These are phyloP conservation scores for Meandrina meandrites DNA, from an alignment of 92 coral and sea anemone genomes.

Conservation along the genomic window DNA sequence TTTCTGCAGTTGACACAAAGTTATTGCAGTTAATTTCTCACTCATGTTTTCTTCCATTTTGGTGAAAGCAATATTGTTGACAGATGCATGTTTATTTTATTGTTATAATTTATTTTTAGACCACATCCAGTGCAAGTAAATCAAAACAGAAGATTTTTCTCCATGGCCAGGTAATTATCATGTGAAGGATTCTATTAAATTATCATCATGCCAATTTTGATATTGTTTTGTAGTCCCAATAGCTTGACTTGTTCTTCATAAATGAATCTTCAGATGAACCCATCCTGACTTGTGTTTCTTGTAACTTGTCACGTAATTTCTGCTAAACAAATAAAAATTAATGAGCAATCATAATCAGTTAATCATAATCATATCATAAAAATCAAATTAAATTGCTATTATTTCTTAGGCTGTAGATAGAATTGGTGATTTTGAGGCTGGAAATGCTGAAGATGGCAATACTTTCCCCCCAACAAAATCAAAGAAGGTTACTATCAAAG, in stretches of 20 bases:
- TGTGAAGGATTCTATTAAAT: not conserved
- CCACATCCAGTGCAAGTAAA: slow-evolving; percentile 19
- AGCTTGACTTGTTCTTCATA: not conserved
- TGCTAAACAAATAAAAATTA: no score
- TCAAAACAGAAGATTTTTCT: slow-evolving; percentile 38
- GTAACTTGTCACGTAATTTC: no score
- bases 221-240: no score
- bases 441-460: slow-evolving; percentile 2
- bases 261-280: not conserved
- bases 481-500: slow-evolving; percentile 38
- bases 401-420: slow-evolving; percentile 12
- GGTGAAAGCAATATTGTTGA: not conserved
- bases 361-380: no score
- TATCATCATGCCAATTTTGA: no score
- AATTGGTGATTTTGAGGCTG: slow-evolving; percentile 12
- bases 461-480: slow-evolving; percentile 13
- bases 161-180: slow-evolving; percentile 31
- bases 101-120: not conserved
- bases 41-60: not conserved
- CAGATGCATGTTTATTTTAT: not conserved
- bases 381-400: no score
- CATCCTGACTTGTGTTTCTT: not conserved
- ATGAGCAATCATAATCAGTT: no score
- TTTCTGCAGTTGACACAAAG: no score
- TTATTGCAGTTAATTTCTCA: no score